phyloP scores from a whole-genome alignment of 2,888 invertebrate genomes.

The Trilocha varians region DNA sequence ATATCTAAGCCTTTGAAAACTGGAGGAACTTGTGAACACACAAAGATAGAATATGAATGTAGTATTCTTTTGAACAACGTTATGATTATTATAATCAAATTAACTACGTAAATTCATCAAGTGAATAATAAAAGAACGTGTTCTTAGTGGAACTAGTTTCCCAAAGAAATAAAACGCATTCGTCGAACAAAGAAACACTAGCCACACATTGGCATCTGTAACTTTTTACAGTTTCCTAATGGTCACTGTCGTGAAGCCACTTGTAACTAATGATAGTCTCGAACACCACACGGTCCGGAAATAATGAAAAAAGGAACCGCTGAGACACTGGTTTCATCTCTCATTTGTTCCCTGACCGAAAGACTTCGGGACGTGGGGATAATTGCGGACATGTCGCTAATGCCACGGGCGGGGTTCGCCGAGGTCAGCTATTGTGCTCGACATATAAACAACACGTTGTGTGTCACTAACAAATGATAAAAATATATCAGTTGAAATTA shows the following conservation, averaged over 20 bases:
- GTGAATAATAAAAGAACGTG: too few relatives aligned
- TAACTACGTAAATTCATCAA: too few relatives aligned
- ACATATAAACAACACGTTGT: constrained; percentile 57
- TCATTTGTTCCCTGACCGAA: constrained; percentile 44
- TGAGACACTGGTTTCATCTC: constrained; percentile 38
- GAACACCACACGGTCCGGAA: constrained; percentile 27
- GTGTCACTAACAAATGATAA: too few relatives aligned
- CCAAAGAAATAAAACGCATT: neutral
- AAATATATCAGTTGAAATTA: neutral
- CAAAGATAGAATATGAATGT: constrained; percentile 39
- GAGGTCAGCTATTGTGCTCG: constrained; percentile 44
- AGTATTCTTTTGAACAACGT: neutral
- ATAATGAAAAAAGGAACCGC: constrained; percentile 46
- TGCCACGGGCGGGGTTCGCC: constrained; percentile 33
- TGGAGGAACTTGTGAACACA: constrained; percentile 57
- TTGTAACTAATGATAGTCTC: constrained; percentile 22
- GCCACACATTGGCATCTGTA: constrained; percentile 6
- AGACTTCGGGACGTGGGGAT: constrained; percentile 53
- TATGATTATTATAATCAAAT: too few relatives aligned
- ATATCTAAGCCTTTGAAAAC: constrained; percentile 63
- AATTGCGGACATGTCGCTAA: constrained; percentile 46
- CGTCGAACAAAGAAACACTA: neutral
- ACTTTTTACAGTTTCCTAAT: constrained; percentile 20
- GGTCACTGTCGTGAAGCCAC: constrained; percentile 19
- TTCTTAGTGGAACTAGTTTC: neutral